Percentiles rank a stretch among this genome's conserved stretches.
These are phyloP conservation scores for Mycalesis mineus DNA, from an alignment of 2,888 invertebrate genomes.

Conservation along the genomic window DNA sequence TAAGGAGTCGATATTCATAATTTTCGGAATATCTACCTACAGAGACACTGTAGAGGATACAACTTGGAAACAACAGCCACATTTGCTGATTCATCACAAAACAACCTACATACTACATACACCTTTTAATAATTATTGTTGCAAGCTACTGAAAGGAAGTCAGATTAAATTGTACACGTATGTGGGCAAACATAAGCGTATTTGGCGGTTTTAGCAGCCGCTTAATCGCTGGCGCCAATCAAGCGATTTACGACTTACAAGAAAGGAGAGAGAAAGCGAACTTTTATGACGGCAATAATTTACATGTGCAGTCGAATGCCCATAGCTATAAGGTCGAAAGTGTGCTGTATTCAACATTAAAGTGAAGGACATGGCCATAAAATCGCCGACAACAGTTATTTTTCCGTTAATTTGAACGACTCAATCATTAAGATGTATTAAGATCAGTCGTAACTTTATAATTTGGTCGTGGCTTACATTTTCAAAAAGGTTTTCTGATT, in stretches of 20 bases:
- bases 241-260: conserved; percentile 20
- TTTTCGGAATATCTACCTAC: no score
- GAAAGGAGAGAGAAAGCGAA: conserved; percentile 17
- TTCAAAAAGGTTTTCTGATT: neutral
- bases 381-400: conserved; percentile 16
- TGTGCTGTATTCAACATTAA: neutral
- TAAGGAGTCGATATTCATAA: no score
- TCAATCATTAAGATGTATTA: conserved; percentile 16
- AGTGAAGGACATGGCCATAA: conserved; percentile 16
- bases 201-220: neutral
- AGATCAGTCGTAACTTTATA: neutral
- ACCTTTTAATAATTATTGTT: neutral
- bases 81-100: no score
- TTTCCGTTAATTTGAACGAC: conserved; percentile 14
- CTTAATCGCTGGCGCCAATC: conserved; percentile 25
- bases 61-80: no score
- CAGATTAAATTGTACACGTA: conserved; percentile 14
- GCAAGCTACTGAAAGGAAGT: conserved; percentile 1
- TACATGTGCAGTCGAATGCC: conserved; percentile 2
- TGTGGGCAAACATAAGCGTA: conserved; percentile 4
- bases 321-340: conserved; percentile 7
- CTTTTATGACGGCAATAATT: neutral
- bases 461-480: conserved; percentile 2
- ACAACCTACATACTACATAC: neutral
- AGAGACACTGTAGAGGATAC: no score